phyloP scores from a whole-genome alignment of 2,888 invertebrate species.

The Incurvaria masculella region DNA sequence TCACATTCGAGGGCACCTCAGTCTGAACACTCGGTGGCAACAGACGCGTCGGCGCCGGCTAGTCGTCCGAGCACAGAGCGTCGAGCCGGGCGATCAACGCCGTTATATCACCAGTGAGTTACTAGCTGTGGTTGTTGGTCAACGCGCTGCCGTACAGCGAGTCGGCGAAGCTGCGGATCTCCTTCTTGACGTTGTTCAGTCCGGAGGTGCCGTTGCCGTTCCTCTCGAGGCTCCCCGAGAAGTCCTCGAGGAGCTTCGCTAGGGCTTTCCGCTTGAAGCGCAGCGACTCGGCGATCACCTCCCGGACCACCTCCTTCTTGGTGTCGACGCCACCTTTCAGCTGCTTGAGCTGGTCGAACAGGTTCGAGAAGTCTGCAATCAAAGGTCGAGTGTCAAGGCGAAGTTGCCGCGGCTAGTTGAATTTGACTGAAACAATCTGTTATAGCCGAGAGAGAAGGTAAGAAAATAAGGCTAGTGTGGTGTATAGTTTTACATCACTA shows the following conservation, averaged over 20 bases:
- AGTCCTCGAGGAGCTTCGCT: constrained; percentile 66
- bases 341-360: constrained; percentile 67
- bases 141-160: constrained; percentile 28
- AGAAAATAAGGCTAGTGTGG: no score
- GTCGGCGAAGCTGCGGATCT: constrained; percentile 24
- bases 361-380: constrained; percentile 66
- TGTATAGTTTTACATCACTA: no score
- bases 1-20: not conserved
- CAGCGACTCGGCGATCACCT: constrained; percentile 72
- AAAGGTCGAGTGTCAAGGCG: no score
- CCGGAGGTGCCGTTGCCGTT: constrained; percentile 49
- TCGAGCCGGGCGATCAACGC: constrained; percentile 1
- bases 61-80: constrained; percentile 31
- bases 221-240: constrained; percentile 49
- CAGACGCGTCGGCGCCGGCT: constrained; percentile 24
- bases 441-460: no score
- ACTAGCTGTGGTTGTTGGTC: constrained; percentile 43
- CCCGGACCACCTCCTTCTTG: constrained; percentile 66
- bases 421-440: no score
- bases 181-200: constrained; percentile 27
- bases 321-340: constrained; percentile 67
- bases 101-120: constrained; percentile 9
- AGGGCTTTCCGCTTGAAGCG: constrained; percentile 74
- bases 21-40: not conserved
- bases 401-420: no score